Percentiles rank a stretch among this genome's conserved stretches.
These are phyloP conservation scores for Macquaria ambigua DNA, from an alignment of 2,113 vertebrate species.

Conservation along the genomic window DNA sequence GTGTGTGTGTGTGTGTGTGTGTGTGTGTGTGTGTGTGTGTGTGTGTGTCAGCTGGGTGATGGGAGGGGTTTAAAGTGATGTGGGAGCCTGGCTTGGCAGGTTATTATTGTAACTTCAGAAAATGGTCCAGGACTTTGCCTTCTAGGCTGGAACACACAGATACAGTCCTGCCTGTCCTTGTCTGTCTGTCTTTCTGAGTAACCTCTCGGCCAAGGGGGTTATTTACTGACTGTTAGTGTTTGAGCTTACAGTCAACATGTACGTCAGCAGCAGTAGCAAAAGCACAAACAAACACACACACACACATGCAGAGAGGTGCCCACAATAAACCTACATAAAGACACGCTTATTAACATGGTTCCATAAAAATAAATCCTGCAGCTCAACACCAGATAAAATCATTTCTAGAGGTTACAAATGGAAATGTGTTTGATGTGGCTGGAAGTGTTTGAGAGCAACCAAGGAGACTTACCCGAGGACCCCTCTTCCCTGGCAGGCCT, in stretches of 20 bases:
- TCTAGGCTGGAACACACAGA: conserved; percentile 30
- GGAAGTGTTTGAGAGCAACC: conserved; percentile 1
- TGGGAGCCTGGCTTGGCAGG: conserved; percentile 34
- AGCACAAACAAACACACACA: conserved; percentile 34
- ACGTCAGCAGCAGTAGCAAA: conserved; percentile 32
- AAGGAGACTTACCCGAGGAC: conserved; percentile 90
- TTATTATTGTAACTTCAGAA: conserved; percentile 68
- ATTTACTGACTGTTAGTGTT: conserved; percentile 46
- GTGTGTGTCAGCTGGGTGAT: conserved; percentile 55
- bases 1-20: conserved; percentile 57
- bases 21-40: conserved; percentile 47
- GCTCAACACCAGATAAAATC: background rate
- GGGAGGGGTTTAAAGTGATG: conserved; percentile 54
- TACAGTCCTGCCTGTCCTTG: conserved; percentile 29
- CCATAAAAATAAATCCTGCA: background rate
- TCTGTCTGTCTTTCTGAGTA: conserved; percentile 20
- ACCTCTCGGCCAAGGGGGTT: conserved; percentile 22
- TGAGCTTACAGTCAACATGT: conserved; percentile 36
- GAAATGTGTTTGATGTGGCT: conserved; percentile 21
- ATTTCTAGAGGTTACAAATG: background rate
- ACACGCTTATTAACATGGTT: background rate
- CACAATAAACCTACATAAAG: conserved; percentile 28
- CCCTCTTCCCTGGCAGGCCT: conserved; percentile 91
- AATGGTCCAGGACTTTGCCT: conserved; percentile 42
- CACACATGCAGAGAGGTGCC: background rate